Percentiles rank a stretch among this genome's conserved stretches.
phyloP scores from a whole-genome alignment of 2,888 invertebrate species.

The Trachelus iudaicus region DNA sequence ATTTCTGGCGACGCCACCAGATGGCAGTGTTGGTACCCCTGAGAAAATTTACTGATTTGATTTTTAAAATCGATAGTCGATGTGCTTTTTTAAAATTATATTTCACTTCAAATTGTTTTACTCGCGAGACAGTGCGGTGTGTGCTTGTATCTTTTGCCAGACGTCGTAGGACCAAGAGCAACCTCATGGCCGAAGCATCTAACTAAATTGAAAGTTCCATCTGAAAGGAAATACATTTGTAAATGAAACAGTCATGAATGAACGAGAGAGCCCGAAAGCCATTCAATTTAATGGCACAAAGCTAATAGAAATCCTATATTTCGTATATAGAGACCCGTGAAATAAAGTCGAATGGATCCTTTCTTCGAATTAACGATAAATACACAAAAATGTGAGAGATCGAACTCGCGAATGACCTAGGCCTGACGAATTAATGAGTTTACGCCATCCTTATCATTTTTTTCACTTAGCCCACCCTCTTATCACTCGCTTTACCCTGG shows the following conservation, averaged over 20 bases:
- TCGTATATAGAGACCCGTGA: conserved; percentile 55
- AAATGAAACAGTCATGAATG: conserved; percentile 63
- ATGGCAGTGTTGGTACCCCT: too few relatives aligned
- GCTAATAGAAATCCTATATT: conserved; percentile 57
- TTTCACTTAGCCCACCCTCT: not conserved
- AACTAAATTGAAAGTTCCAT: conserved; percentile 61
- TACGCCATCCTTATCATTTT: not conserved
- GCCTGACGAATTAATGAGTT: conserved; percentile 7
- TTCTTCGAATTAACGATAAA: conserved; percentile 46
- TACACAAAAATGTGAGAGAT: conserved; percentile 7
- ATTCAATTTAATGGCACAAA: conserved; percentile 59
- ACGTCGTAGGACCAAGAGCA: too few relatives aligned
- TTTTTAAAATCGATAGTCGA: too few relatives aligned
- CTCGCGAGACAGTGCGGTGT: too few relatives aligned
- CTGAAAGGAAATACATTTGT: conserved; percentile 63
- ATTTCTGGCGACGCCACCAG: too few relatives aligned
- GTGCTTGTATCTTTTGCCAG: too few relatives aligned
- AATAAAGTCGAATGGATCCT: conserved; percentile 55
- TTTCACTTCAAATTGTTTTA: too few relatives aligned
- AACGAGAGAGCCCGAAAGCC: conserved; percentile 54
- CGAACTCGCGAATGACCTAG: not conserved
- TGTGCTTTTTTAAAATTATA: too few relatives aligned
- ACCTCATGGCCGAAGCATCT: conserved; percentile 40
- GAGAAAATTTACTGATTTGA: too few relatives aligned
- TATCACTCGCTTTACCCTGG: not conserved